Evolutionary conservation across 1,140 invertebrate genomes (phyloP).

Genomic region (Pemphigus obesinymphae): DNA sequence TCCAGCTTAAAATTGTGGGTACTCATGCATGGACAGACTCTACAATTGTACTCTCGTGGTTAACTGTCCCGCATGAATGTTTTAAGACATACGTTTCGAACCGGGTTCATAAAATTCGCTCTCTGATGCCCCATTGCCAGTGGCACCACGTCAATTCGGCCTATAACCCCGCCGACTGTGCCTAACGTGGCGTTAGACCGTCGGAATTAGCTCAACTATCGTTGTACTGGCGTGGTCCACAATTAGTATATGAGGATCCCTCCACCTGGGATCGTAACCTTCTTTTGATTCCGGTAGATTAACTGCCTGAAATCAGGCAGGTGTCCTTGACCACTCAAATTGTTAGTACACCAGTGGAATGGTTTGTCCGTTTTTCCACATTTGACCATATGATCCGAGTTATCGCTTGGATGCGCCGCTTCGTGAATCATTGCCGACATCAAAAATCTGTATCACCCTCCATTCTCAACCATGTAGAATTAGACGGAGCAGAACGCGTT

Average conservation of each 20-base stretch:
- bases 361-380: too few species aligned
- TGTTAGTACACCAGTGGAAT: too few species aligned
- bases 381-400: too few species aligned
- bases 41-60: constrained; percentile 47
- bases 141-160: constrained; percentile 36
- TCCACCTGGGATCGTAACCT: too few species aligned
- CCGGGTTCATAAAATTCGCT: constrained; percentile 9
- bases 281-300: too few species aligned
- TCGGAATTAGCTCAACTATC: not conserved
- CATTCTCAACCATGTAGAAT: too few species aligned
- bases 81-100: constrained; percentile 40
- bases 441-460: too few species aligned
- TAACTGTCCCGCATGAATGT: constrained; percentile 41
- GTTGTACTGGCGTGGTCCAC: not conserved
- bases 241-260: not conserved
- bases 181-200: constrained; percentile 35
- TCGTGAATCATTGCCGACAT: too few species aligned
- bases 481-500: too few species aligned
- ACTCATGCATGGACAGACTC: constrained; percentile 49
- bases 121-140: not conserved
- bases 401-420: too few species aligned
- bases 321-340: too few species aligned
- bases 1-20: not conserved
- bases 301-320: too few species aligned
- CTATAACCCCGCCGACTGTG: constrained; percentile 49